Conservation (phyloP, 1,140 invertebrate genomes). For the Drosophila erecta region DNA sequence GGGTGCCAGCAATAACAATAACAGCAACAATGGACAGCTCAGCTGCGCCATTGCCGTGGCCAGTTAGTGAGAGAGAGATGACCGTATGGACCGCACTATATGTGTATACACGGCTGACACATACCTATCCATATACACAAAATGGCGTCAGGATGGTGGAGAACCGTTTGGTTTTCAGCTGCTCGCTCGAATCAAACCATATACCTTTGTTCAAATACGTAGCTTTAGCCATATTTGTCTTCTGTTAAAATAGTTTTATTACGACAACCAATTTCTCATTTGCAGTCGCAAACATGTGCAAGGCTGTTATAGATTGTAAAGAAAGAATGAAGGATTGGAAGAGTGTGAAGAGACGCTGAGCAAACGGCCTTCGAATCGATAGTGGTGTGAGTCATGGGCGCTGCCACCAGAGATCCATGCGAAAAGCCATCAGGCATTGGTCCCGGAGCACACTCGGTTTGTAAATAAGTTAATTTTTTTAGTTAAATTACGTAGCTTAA, state of each 20-base stretch:
- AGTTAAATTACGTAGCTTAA: constrained; percentile 26
- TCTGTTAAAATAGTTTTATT: constrained; percentile 83
- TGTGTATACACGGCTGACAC: constrained; percentile 14
- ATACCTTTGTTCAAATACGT: constrained; percentile 20
- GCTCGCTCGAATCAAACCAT: constrained; percentile 18
- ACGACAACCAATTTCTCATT: constrained; percentile 84
- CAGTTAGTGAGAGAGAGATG: constrained; percentile 71
- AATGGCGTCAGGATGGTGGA: constrained; percentile 14
- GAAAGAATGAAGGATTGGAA: constrained; percentile 62
- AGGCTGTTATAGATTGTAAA: constrained; percentile 72
- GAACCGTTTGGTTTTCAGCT: constrained; percentile 24
- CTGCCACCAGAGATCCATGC: constrained; percentile 46
- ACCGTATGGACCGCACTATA: constrained; percentile 30
- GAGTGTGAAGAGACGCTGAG: constrained; percentile 66
- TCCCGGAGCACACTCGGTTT: constrained; percentile 75
- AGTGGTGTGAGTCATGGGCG: constrained; percentile 64
- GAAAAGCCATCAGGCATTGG: constrained; percentile 64
- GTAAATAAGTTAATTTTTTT: constrained; percentile 65
- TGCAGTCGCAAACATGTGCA: constrained; percentile 79
- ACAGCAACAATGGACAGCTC: constrained; percentile 33
- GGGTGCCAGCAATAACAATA: constrained; percentile 14
- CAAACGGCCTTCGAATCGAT: constrained; percentile 64
- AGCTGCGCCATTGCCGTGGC: constrained; percentile 60
- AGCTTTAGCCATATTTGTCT: constrained; percentile 44
- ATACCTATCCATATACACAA: constrained; percentile 6